These are phyloP conservation scores for Myzus persicae DNA, from an alignment of 1,140 invertebrate genomes.

Conservation along the genomic window DNA sequence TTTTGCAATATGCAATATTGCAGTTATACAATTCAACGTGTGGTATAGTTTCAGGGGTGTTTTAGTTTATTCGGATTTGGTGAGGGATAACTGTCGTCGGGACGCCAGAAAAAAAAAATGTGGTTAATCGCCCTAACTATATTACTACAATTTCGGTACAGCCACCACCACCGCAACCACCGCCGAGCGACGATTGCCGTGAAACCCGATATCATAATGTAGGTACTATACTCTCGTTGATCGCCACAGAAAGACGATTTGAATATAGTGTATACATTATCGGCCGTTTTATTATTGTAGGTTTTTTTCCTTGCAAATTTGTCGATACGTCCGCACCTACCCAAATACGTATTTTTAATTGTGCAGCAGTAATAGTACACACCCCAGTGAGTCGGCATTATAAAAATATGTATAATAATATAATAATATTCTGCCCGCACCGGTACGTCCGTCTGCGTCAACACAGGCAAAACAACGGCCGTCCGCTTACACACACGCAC, in stretches of 20 bases:
- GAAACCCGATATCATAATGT: constrained; percentile 32
- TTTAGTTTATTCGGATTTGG: background rate
- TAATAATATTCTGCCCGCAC: background rate
- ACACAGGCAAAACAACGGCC: background rate
- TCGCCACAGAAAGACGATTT: background rate
- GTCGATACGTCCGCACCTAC: background rate
- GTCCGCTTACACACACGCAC: background rate
- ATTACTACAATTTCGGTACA: background rate
- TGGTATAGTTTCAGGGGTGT: background rate
- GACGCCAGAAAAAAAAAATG: constrained; percentile 1
- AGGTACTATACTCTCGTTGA: background rate
- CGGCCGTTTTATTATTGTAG: background rate
- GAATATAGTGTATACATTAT: constrained; percentile 11
- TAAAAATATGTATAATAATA: background rate
- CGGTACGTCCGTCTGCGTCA: background rate
- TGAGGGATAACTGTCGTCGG: background rate
- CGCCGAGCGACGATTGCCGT: too few species aligned
- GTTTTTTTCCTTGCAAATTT: background rate
- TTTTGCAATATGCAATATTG: too few species aligned
- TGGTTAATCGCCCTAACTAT: constrained; percentile 37
- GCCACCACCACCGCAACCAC: background rate
- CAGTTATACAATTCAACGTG: too few species aligned
- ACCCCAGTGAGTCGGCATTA: background rate
- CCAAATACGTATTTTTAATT: background rate
- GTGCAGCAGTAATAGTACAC: background rate